Evolutionary conservation across 2,888 invertebrate species (phyloP), one percentile per base, ranked within the genome.

Genomic region (Drosophila aldrichi): DNA sequence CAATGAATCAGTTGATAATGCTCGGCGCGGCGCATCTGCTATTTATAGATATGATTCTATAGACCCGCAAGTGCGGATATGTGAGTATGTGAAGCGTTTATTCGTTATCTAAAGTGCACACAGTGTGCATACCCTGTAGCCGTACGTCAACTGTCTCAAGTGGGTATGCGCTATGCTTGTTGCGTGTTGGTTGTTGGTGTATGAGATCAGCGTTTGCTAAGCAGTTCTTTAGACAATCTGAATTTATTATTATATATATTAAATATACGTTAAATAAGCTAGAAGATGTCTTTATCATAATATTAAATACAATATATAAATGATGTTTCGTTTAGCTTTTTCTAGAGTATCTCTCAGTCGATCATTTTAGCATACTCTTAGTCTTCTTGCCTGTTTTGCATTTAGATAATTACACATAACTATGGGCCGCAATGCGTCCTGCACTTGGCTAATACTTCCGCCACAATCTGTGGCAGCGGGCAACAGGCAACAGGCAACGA

Each of bases 51-150:
- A 79, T 83, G 83, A 83, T 65, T 59, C 61, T n/a, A 52, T 49
- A 58, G 16, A 52, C 14, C 36, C 46, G 20, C n/a, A 41, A 57
- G 12, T 46, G 44, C 51, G 43, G 46, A n/a, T 51, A 52, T 59
- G 41, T 32, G 65, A 58, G 54, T 69, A 59, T 56, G 34, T 54
- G 61, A 55, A 69, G 69, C 56, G 69, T 69, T 82, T 82, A 79
- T 46, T 82, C 74, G 73, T 81, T 82, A 83, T 82, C 82, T 82
- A 72, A 83, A 81, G 81, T 81, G 68, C 77, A 75, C 74, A 82
- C 74, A 70, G 36, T 66, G 52, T 59, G 65, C n/a, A 52, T 46
- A 36, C 44, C 36, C 34, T 32, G 54, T 41, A 38, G n/a, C 7
- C n/a, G 1, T n/a, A 12, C 3, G 16, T 41, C 29, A 1, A 41